Evolutionary conservation across 2,113 vertebrate species (phyloP).

Genomic region (Nyctibius bracteatus): DNA sequence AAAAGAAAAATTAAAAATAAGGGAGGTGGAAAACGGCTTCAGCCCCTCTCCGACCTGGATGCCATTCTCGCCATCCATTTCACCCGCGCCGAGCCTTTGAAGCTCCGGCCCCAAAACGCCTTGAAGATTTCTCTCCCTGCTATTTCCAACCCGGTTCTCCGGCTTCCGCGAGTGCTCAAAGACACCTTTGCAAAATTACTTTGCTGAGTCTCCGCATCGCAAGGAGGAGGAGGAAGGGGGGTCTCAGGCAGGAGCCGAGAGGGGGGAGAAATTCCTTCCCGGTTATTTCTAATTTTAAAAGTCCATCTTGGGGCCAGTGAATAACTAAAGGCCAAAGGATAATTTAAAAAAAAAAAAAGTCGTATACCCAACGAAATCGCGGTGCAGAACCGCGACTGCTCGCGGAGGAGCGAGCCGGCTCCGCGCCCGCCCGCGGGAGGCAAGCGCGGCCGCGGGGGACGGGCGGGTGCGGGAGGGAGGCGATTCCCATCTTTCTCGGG

Average conservation of each 20-base stretch:
- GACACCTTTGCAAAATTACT: neutral
- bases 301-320: neutral
- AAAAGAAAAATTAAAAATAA: neutral
- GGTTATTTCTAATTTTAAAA: neutral
- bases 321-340: neutral
- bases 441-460: neutral
- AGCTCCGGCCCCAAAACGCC: neutral
- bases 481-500: slow-evolving; percentile 32
- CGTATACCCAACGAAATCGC: neutral
- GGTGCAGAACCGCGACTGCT: neutral
- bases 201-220: neutral
- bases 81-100: neutral
- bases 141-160: neutral
- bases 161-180: neutral
- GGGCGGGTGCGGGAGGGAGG: neutral
- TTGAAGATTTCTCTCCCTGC: neutral
- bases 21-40: neutral
- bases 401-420: neutral
- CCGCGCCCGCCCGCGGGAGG: neutral
- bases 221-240: neutral
- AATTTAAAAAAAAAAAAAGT: neutral
- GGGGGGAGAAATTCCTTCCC: neutral
- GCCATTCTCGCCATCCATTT: neutral
- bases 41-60: neutral
- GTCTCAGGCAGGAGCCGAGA: neutral